phyloP scores from a whole-genome alignment of 2,888 invertebrate genomes.

The Limnephilus rhombicus region DNA sequence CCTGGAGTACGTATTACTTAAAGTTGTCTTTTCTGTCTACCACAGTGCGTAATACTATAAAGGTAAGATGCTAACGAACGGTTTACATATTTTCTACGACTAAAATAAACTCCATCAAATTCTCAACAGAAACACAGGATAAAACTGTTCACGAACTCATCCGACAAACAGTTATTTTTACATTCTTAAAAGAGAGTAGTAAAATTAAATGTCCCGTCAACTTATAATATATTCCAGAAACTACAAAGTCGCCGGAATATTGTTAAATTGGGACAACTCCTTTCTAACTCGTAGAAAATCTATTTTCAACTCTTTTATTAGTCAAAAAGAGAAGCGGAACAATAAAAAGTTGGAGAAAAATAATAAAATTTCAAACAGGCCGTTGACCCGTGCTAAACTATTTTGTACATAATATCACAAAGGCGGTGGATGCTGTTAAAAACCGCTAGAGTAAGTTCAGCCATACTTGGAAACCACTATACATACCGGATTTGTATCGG shows the following conservation, averaged over 20 bases:
- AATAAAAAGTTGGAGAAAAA: constrained; percentile 55
- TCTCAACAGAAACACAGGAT: background rate
- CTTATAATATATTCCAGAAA: constrained; percentile 34
- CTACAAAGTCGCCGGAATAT: constrained; percentile 16
- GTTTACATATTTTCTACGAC: background rate
- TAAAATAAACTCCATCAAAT: background rate
- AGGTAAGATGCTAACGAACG: background rate
- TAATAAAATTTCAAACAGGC: constrained; percentile 50
- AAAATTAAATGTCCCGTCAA: constrained; percentile 4
- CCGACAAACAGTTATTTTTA: constrained; percentile 8
- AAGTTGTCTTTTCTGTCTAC: no score
- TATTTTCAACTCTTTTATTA: constrained; percentile 54
- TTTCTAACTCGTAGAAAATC: constrained; percentile 10
- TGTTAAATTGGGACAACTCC: constrained; percentile 22
- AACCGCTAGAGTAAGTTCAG: constrained; percentile 39
- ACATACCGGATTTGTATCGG: constrained; percentile 45
- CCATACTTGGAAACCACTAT: constrained; percentile 30
- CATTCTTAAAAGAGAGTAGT: constrained; percentile 6
- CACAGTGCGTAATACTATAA: no score
- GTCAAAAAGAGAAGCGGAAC: constrained; percentile 38
- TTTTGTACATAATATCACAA: constrained; percentile 10
- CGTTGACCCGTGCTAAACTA: constrained; percentile 48
- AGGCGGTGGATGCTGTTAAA: constrained; percentile 27
- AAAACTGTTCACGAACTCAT: background rate
- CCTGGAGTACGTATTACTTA: no score